phyloP scores from a whole-genome alignment of 2,797 vertebrate species.

The Rhabdomys pumilio region DNA sequence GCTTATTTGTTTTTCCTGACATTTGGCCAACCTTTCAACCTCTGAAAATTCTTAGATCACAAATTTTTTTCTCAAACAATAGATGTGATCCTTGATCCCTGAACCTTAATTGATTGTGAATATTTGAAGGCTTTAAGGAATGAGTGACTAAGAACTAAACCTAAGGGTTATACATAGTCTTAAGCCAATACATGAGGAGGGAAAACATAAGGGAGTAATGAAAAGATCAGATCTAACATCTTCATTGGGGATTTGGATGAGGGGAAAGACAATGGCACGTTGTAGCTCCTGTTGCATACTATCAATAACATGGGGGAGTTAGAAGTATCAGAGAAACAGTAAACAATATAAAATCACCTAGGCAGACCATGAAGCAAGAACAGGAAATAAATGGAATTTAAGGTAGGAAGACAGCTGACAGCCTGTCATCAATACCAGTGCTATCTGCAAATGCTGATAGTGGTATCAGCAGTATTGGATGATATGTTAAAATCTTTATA shows the following conservation, averaged over 20 bases:
- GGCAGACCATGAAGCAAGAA: neutral
- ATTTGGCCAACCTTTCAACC: constrained; percentile 18
- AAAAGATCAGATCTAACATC: constrained; percentile 9
- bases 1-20: constrained; percentile 57
- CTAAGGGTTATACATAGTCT: constrained; percentile 45
- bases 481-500: neutral
- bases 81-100: constrained; percentile 8
- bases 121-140: constrained; percentile 61
- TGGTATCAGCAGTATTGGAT: neutral
- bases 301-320: constrained; percentile 13
- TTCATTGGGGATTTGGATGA: constrained; percentile 46
- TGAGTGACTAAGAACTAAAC: neutral
- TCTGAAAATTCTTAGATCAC: neutral
- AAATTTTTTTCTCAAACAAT: constrained; percentile 51
- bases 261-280: neutral
- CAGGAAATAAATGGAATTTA: constrained; percentile 67
- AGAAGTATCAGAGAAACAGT: constrained; percentile 43
- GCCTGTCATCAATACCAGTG: constrained; percentile 4
- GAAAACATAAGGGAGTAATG: constrained; percentile 8
- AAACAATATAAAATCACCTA: constrained; percentile 40
- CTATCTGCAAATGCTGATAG: neutral
- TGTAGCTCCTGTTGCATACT: neutral
- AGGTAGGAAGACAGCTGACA: constrained; percentile 46
- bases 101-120: constrained; percentile 43
- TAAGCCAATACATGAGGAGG: neutral